These are phyloP conservation scores for Bufo gargarizans DNA, from an alignment of 2,113 vertebrate genomes.

Conservation along the genomic window DNA sequence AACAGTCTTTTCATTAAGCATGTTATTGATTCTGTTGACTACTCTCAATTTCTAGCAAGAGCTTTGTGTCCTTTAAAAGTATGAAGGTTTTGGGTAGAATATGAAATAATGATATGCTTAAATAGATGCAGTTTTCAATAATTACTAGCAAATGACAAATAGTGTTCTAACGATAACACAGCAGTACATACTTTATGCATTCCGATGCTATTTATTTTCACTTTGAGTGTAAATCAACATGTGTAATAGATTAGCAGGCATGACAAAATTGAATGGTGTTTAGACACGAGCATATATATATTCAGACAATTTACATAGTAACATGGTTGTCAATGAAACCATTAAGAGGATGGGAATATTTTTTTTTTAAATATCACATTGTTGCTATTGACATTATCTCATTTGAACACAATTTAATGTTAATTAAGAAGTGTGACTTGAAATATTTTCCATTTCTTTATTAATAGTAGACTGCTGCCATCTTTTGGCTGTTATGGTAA, in stretches of 20 bases:
- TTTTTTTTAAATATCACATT: slow-evolving; percentile 26
- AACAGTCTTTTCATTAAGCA: neutral
- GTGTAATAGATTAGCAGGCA: slow-evolving; percentile 10
- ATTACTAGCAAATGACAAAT: slow-evolving; percentile 19
- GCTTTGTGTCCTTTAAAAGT: neutral
- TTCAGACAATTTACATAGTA: slow-evolving; percentile 7
- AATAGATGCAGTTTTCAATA: neutral
- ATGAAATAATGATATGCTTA: neutral
- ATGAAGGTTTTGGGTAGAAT: neutral
- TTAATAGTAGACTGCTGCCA: slow-evolving; percentile 10
- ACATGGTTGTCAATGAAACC: slow-evolving; percentile 18
- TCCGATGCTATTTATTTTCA: neutral
- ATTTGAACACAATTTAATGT: slow-evolving; percentile 26
- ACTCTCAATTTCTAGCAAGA: neutral
- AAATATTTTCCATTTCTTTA: slow-evolving; percentile 18
- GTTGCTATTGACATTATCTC: slow-evolving; percentile 26
- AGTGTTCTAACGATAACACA: slow-evolving; percentile 14
- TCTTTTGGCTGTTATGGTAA: slow-evolving; percentile 17
- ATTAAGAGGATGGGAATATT: slow-evolving; percentile 1
- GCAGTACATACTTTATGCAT: slow-evolving; percentile 11
- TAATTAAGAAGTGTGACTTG: slow-evolving; percentile 34
- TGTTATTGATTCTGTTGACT: slow-evolving; percentile 11
- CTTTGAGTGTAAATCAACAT: slow-evolving; percentile 18
- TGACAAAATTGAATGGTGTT: slow-evolving; percentile 15
- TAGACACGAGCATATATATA: slow-evolving; percentile 17